Conservation (phyloP, 2,797 vertebrate species). For the Parotocinclus haroldoi region DNA sequence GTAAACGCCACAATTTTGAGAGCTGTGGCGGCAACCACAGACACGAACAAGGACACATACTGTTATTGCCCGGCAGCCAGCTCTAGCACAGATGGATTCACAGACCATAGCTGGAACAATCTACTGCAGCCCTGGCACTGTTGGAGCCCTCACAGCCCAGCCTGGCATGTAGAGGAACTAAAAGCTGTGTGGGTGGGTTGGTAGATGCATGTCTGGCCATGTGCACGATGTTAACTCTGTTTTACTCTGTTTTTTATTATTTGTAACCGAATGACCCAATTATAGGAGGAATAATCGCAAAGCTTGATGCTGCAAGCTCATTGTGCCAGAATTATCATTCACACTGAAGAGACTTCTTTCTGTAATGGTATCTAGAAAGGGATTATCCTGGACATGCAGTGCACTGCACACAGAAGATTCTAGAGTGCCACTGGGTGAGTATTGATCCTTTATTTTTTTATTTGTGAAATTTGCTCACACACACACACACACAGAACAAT, state of each 20-base stretch:
- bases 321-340: background rate
- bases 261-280: slow-evolving; percentile 31
- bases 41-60: slow-evolving; percentile 32
- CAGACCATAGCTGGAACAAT: slow-evolving; percentile 36
- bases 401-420: background rate
- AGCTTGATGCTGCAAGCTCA: background rate
- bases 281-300: slow-evolving; percentile 1
- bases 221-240: too few species aligned
- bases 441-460: too few species aligned
- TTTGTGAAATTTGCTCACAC: too few species aligned
- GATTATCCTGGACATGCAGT: background rate
- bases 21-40: slow-evolving; percentile 37
- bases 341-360: background rate
- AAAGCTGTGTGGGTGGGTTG: slow-evolving; percentile 22
- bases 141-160: slow-evolving; percentile 30
- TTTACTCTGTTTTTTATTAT: slow-evolving; percentile 20
- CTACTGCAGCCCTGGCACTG: slow-evolving; percentile 32
- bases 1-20: slow-evolving; percentile 37
- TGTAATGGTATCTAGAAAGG: background rate
- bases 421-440: too few species aligned
- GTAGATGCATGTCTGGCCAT: slow-evolving; percentile 11
- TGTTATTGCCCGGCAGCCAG: slow-evolving; percentile 15
- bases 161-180: slow-evolving; percentile 12
- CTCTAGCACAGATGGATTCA: slow-evolving; percentile 27
- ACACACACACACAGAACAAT: too few species aligned